Base-by-base conservation (phyloP, 1,140 invertebrate genomes). In the Scaptomyza montana region DNA sequence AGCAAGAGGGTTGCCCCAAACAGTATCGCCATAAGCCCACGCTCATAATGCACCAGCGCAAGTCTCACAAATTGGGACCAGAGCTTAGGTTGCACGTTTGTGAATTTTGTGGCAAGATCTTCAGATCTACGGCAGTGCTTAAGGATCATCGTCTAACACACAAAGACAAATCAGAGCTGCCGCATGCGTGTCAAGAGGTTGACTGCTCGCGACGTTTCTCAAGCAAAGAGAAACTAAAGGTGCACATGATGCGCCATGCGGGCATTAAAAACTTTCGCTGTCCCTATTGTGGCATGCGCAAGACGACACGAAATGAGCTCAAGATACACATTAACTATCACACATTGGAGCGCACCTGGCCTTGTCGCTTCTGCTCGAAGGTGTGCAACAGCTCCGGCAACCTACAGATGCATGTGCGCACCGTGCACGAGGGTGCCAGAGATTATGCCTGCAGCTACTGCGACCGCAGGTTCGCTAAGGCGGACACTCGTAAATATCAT, bases 261-360 rank as follows among this genome's bases (percentile, higher is more conserved):
- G 91, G 91, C 2, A 89, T 92, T 0, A 91, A 87, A 60, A 90
- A 92, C 63, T 92, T 74, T 10, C 75, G 62, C 41, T 92, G 91
- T 13, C 78, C 90, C n/a, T 72, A 84, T 13, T 92, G 91, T 50
- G 90, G 86, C 12, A 62, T 90, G 55, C 64, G 64, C 9, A 91
- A 91, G 59, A 91, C 90, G 1, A 91, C 90, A 0, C 67, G 74
- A 0, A 90, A 90, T 8, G 90, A 92, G 51, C 66, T 92, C 0
- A 89, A 89, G 25, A 74, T 70, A 7, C 90, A 91, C 54, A 84
- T 90, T 2, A 91, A 91, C 65, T 91, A 78, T 51, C 90, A 92
- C 54, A 92, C 90, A 0, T 49, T 85, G 53, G 90, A 92, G 19
- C 70, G 76, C 9, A 87, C 77, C 5, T 92, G 80, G 80, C 62